Evolutionary conservation across 2,888 invertebrate genomes (phyloP).

Genomic region (Heliothis peltigera): DNA sequence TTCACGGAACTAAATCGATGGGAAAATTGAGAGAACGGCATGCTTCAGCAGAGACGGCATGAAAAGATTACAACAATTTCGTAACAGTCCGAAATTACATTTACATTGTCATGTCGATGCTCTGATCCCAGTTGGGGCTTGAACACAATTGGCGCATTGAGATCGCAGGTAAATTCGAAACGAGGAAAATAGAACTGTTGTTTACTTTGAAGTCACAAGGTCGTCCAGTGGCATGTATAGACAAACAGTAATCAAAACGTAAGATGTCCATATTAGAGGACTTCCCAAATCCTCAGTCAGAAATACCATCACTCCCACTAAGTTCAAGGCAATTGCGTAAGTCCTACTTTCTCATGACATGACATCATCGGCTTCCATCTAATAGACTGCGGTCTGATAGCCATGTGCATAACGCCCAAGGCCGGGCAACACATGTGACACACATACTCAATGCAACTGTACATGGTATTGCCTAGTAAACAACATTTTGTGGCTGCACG

Average conservation of each 20-base stretch:
- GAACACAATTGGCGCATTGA: background rate
- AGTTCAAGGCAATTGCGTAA: slow-evolving; percentile 19
- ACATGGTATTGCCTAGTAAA: slow-evolving; percentile 43
- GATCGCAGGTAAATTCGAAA: background rate
- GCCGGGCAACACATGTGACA: slow-evolving; percentile 47
- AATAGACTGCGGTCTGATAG: slow-evolving; percentile 27
- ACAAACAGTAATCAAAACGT: background rate
- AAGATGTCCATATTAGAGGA: background rate
- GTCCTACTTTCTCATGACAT: slow-evolving; percentile 31
- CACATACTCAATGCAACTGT: slow-evolving; percentile 44
- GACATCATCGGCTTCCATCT: slow-evolving; percentile 29
- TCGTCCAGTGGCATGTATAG: background rate
- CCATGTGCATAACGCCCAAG: slow-evolving; percentile 48
- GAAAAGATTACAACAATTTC: slow-evolving; percentile 19
- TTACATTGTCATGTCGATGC: background rate
- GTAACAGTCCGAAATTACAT: background rate
- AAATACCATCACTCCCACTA: background rate
- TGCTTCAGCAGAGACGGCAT: slow-evolving; percentile 8
- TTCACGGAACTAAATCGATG: slow-evolving; percentile 20
- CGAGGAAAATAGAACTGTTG: slow-evolving; percentile 1
- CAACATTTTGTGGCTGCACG: slow-evolving; percentile 38
- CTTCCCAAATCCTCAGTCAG: background rate
- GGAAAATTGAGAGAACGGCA: slow-evolving; percentile 4
- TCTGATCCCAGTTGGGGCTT: background rate
- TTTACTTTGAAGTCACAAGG: background rate